A percentile compares a stretch with the other conserved stretches of the same genome.
phyloP scores from a whole-genome alignment of 1,140 invertebrate genomes.

The Drosophila quadrilineata region DNA sequence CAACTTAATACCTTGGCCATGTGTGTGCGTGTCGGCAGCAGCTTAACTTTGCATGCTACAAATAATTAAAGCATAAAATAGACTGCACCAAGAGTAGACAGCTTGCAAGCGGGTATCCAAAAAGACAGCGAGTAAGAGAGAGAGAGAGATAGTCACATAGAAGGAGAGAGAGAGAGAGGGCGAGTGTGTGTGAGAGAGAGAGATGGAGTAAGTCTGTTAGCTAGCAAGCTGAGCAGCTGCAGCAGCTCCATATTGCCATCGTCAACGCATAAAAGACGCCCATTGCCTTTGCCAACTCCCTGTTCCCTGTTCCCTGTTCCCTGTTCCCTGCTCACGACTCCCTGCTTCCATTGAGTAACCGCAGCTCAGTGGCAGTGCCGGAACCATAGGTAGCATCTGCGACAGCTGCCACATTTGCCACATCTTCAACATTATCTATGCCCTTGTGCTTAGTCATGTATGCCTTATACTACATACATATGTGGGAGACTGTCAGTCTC shows the following conservation, averaged over 20 bases:
- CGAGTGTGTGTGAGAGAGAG: conserved; percentile 6
- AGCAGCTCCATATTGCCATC: conserved; percentile 32
- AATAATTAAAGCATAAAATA: conserved; percentile 75
- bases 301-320: neutral
- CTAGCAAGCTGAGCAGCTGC: conserved; percentile 53
- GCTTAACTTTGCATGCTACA: conserved; percentile 74
- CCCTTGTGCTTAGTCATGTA: too few species aligned
- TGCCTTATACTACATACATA: too few species aligned
- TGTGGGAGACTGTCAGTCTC: neutral
- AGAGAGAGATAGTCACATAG: conserved; percentile 1
- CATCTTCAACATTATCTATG: too few species aligned
- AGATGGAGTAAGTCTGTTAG: too few species aligned
- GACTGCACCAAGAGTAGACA: conserved; percentile 14
- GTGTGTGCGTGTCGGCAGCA: conserved; percentile 22
- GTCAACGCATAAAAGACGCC: conserved; percentile 61
- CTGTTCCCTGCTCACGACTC: neutral
- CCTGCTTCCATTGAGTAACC: too few species aligned
- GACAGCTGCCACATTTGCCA: too few species aligned
- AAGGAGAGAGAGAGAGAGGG: neutral
- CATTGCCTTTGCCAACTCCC: conserved; percentile 51
- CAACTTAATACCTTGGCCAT: conserved; percentile 69
- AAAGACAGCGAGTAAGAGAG: neutral
- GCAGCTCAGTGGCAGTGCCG: too few species aligned
- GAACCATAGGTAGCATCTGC: too few species aligned
- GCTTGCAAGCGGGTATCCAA: too few species aligned